These are phyloP conservation scores for Cephalophus harveyi DNA, from an alignment of 2,113 vertebrate species.

Conservation along the genomic window DNA sequence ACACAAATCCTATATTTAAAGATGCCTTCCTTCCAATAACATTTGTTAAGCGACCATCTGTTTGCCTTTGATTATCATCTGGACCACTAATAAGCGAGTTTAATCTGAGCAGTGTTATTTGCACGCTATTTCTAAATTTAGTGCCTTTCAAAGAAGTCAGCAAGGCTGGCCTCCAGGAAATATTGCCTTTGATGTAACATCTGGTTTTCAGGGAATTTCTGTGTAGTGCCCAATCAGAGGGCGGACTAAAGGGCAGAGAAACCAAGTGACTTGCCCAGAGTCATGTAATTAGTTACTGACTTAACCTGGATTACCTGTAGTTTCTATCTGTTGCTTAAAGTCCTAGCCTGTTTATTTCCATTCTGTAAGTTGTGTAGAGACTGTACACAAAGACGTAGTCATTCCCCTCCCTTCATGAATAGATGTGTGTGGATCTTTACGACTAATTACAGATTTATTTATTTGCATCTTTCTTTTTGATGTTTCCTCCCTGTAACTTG, in stretches of 20 bases:
- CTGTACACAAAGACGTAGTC: not conserved
- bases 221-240: conserved; percentile 30
- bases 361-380: not conserved
- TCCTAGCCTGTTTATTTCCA: not conserved
- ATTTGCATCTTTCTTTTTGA: not conserved
- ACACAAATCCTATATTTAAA: conserved; percentile 75
- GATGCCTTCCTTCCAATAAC: conserved; percentile 70
- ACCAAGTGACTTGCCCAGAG: conserved; percentile 31
- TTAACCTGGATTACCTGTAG: conserved; percentile 15
- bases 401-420: not conserved
- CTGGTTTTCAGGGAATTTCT: conserved; percentile 70
- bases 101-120: conserved; percentile 66
- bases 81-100: conserved; percentile 58
- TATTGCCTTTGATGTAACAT: conserved; percentile 73
- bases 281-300: conserved; percentile 37
- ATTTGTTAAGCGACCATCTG: conserved; percentile 72
- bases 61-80: conserved; percentile 72
- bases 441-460: not conserved
- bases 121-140: conserved; percentile 73
- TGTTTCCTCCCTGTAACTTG: not conserved
- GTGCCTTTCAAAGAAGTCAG: conserved; percentile 72
- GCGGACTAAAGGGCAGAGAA: conserved; percentile 51
- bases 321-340: conserved; percentile 13
- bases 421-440: not conserved
- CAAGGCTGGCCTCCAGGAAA: conserved; percentile 69